These are phyloP conservation scores for Falco columbarius DNA, from an alignment of 2,797 vertebrate genomes.

Conservation along the genomic window DNA sequence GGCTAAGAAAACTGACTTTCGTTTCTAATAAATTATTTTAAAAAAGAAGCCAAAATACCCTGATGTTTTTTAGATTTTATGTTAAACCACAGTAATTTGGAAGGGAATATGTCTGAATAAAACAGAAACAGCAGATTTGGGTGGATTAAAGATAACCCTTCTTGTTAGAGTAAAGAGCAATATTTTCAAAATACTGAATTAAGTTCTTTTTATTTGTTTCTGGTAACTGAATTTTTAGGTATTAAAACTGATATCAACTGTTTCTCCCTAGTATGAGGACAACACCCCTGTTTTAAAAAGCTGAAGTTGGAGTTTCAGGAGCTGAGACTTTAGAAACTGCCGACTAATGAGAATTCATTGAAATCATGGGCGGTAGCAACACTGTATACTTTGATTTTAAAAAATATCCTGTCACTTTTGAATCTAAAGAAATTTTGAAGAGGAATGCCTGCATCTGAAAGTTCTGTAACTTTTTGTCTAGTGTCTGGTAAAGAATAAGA, in stretches of 20 bases:
- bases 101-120: not conserved
- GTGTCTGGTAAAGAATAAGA: slow-evolving; percentile 26
- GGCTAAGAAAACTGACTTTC: not conserved
- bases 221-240: not conserved
- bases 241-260: not conserved
- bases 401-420: not conserved
- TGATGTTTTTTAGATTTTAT: not conserved
- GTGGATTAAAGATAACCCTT: not conserved
- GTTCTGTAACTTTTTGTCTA: slow-evolving; percentile 38
- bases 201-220: not conserved
- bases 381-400: not conserved
- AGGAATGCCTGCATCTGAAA: not conserved
- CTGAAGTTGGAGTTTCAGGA: not conserved
- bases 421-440: not conserved
- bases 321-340: not conserved
- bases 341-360: not conserved
- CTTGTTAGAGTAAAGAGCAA: not conserved
- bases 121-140: not conserved
- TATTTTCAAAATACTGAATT: not conserved
- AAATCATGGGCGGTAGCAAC: not conserved
- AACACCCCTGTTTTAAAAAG: not conserved
- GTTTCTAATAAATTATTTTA: not conserved
- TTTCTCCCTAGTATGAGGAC: not conserved
- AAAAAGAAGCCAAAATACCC: not conserved
- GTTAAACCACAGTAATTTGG: not conserved